Base-by-base conservation (phyloP, 2,113 vertebrate genomes). In the Hippocampus comes region DNA sequence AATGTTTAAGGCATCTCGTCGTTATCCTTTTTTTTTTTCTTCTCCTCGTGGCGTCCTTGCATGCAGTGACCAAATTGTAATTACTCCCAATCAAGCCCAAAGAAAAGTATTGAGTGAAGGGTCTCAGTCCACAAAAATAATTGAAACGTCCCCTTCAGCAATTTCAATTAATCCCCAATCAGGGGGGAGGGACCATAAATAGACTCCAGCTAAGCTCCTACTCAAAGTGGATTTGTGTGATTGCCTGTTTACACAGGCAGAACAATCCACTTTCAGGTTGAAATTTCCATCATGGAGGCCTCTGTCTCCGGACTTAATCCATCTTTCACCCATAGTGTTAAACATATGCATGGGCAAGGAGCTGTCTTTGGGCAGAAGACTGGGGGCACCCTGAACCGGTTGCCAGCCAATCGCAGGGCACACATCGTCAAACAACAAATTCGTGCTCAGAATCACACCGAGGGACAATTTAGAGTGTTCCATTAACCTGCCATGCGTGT, bases 221-320 rank as follows among this genome's bases (percentile, higher is more conserved):
- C 74, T n/a, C 43, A 67, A 68, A 75, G 72, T 70, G 78, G 76
- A 77, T 79, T 72, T 72, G 60, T 30, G 66, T 76, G 80, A 81
- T 79, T 80, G 73, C 72, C 7, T 34, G 30, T 67, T 61, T 67
- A 46, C 42, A 8, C 68, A 73, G 68, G 77, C 70, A 70, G 78
- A 75, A 46, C 77, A 68, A 64, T 82, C 72, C 74, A 68, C 69
- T 78, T 1, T 3, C n/a, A 27, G 63, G 64, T 73, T 78, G 64
- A 70, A 77, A 80, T 75, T 48, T 61, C 56, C 59, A 77, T 71
- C 70, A 80, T 74, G 63, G 21, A 66, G 57, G 46, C 34, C 49
- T 69, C 56, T 59, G 43, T 71, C 30, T n/a, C 61, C 65, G 60
- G 46, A 46, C n/a, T 1, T 7, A 63, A 76, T 81, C 76, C 27